Base-by-base conservation (phyloP, 2,797 vertebrate species). In the Odontamblyopus lacepedii region DNA sequence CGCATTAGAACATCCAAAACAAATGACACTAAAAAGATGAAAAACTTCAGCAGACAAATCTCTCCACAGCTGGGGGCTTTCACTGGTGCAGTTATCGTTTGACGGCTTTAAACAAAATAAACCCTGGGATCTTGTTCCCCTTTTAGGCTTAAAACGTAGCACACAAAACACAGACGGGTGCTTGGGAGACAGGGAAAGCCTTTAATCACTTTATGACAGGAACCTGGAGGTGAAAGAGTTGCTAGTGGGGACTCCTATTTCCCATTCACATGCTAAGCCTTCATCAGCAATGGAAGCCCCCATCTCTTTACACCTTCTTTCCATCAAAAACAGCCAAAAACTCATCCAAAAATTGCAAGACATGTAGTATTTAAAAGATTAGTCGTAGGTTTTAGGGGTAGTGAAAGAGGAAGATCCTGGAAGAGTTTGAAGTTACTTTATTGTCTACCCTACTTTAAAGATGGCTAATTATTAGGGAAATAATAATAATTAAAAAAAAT, bases 141-240 rank as follows among this genome's bases (percentile, higher is more conserved):
- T 80, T 77, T 80, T 73, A 68, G 79, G 60, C 63, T 64, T 56
- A 56, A 68, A 69, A 72, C 83, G 72, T 73, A 78, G 82, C 63
- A 78, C 67, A 73, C 64, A 16, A 70, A 75, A 73, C 76, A 74
- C 76, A 72, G n/a, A 66, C 61, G 2, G 35, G 75, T 64, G 77
- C 74, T 56, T 55, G 78, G 85, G 72, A 87, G 84, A 82, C 74
- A 65, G 83, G 84, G 85, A 77, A 76, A 89, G 67, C 76, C 83
- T 95, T 95, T 95, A 96, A 97, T 96, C 93, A 95, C 94, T 97
- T 98, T 97, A 98, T 95, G 96, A 95, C 96, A 97, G 96, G 96
- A 98, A 97, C 95, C 94, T 86, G 85, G 92, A 92, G 92, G 88
- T 96, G 93, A 96, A 95, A 94, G 93, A 90, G 87, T 86, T 87